These are phyloP conservation scores for Panthera tigris DNA, from an alignment of 2,113 vertebrate species.

Conservation along the genomic window DNA sequence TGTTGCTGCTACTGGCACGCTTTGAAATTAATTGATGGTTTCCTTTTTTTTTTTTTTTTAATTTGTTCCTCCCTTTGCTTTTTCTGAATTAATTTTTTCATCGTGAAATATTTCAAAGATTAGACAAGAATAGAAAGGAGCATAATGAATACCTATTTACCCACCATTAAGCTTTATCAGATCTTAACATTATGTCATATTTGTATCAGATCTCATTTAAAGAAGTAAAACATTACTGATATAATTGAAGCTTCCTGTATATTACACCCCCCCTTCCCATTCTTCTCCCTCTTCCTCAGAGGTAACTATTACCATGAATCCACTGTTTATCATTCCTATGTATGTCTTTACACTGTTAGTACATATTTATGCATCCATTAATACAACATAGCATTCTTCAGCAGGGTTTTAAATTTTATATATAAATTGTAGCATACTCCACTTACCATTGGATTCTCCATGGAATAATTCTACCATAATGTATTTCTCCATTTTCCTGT, in stretches of 20 bases:
- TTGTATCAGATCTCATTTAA: conserved; percentile 60
- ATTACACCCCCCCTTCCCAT: not conserved
- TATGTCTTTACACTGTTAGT: conserved; percentile 8
- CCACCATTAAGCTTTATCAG: conserved; percentile 44
- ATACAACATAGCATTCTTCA: conserved; percentile 43
- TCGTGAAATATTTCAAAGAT: conserved; percentile 55
- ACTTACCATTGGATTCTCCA: not conserved
- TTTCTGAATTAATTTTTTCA: conserved; percentile 58
- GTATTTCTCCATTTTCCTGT: not conserved
- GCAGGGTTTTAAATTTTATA: conserved; percentile 24
- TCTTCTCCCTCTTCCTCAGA: not conserved
- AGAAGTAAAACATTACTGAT: conserved; percentile 47
- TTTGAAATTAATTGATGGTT: conserved; percentile 45
- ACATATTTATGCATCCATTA: conserved; percentile 44
- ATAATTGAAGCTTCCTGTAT: not conserved
- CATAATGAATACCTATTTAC: conserved; percentile 64
- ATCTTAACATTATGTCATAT: conserved; percentile 67
- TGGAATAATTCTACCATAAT: not conserved
- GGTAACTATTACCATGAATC: not conserved
- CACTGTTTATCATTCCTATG: conserved; percentile 21
- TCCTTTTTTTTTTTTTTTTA: not conserved
- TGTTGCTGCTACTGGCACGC: not conserved
- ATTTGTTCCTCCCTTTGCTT: conserved; percentile 22
- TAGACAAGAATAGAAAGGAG: conserved; percentile 58
- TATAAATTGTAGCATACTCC: not conserved